Evolutionary conservation across 1,140 invertebrate genomes (phyloP).

Genomic region (Chrysoperla carnea): DNA sequence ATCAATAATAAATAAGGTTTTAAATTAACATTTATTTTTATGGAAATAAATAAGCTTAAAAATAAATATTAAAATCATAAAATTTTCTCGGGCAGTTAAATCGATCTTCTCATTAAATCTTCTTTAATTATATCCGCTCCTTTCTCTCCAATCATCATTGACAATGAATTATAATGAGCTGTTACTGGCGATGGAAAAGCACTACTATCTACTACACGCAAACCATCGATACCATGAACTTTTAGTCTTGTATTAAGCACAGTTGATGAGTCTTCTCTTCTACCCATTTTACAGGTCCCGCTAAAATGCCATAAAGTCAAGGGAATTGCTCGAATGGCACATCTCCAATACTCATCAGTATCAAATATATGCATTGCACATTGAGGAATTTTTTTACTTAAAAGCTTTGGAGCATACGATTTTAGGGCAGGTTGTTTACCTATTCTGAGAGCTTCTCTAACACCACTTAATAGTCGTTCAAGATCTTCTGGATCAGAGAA

Average conservation of each 20-base stretch:
- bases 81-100: too few species aligned
- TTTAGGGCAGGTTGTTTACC: conserved; percentile 16
- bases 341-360: conserved; percentile 31
- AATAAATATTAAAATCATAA: conserved; percentile 24
- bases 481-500: conserved; percentile 26
- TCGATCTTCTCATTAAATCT: too few species aligned
- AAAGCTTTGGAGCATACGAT: conserved; percentile 16
- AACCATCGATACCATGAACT: conserved; percentile 25
- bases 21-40: too few species aligned
- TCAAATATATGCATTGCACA: conserved; percentile 27
- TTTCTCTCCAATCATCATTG: conserved; percentile 38
- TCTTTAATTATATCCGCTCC: conserved; percentile 33
- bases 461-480: conserved; percentile 12
- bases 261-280: conserved; percentile 19
- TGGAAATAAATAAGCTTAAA: too few species aligned
- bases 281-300: conserved; percentile 39
- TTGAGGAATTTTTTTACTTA: conserved; percentile 29
- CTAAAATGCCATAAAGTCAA: conserved; percentile 31
- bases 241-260: conserved; percentile 25
- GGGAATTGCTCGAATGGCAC: conserved; percentile 31
- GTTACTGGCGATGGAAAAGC: conserved; percentile 17
- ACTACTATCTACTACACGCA: conserved; percentile 28
- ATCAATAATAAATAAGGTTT: too few species aligned
- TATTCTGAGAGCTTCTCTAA: conserved; percentile 19
- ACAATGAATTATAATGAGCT: conserved; percentile 28